Percentiles rank a stretch among this genome's conserved stretches.
phyloP scores from a whole-genome alignment of 2,797 vertebrate species.

The Catostomus latipinnis region DNA sequence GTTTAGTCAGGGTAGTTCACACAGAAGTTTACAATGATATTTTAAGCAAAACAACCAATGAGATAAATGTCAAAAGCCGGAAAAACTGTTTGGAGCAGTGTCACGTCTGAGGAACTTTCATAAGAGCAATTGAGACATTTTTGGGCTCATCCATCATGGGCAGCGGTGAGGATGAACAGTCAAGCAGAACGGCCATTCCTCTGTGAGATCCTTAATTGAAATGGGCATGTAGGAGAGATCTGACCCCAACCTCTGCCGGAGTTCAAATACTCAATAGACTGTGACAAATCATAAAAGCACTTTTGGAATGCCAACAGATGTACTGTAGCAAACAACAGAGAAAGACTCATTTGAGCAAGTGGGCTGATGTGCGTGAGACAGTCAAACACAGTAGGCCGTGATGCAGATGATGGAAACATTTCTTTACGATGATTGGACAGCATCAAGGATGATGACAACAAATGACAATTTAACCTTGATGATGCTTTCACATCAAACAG shows the following conservation, averaged over 20 bases:
- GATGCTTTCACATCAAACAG: background rate
- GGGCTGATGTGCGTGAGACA: slow-evolving; percentile 35
- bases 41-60: slow-evolving; percentile 57
- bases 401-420: slow-evolving; percentile 32
- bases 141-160: slow-evolving; percentile 18
- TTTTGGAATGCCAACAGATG: slow-evolving; percentile 42
- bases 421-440: slow-evolving; percentile 1
- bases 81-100: slow-evolving; percentile 53
- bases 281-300: slow-evolving; percentile 50
- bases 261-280: slow-evolving; percentile 33
- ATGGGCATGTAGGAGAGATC: slow-evolving; percentile 32
- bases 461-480: background rate
- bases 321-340: slow-evolving; percentile 43
- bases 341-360: slow-evolving; percentile 11
- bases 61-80: slow-evolving; percentile 49
- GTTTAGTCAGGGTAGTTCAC: slow-evolving; percentile 51
- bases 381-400: slow-evolving; percentile 1
- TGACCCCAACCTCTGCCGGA: slow-evolving; percentile 30
- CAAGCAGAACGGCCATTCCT: slow-evolving; percentile 30
- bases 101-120: slow-evolving; percentile 22
- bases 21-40: slow-evolving; percentile 54
- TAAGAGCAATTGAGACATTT: slow-evolving; percentile 1
- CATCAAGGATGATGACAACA: background rate
- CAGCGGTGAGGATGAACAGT: slow-evolving; percentile 40
- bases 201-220: slow-evolving; percentile 37